Evolutionary conservation across 2,113 vertebrate species (phyloP).

Genomic region (Anoura caudifer): DNA sequence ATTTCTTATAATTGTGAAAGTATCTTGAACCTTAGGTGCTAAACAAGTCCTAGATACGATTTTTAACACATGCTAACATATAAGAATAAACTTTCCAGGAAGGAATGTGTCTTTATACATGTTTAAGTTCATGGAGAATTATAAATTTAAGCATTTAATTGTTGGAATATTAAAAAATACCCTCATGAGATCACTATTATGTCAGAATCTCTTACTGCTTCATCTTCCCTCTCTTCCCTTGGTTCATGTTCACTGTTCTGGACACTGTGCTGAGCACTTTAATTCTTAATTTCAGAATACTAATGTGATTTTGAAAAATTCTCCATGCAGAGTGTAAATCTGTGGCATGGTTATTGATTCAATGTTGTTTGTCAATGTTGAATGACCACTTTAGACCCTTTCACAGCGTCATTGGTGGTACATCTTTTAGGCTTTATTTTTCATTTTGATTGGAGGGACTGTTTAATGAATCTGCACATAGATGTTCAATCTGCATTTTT

Average conservation of each 20-base stretch:
- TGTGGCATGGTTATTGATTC: background rate
- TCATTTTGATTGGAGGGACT: background rate
- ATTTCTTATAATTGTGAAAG: background rate
- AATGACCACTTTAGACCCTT: constrained; percentile 41
- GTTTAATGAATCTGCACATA: background rate
- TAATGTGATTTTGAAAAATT: background rate
- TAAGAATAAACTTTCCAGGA: background rate
- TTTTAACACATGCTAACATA: background rate
- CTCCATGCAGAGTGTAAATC: background rate
- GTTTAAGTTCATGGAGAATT: background rate
- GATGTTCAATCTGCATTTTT: background rate
- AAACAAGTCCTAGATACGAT: background rate
- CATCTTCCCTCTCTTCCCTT: background rate
- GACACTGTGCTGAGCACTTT: background rate
- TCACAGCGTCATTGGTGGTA: background rate
- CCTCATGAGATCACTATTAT: background rate
- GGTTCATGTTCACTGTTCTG: background rate
- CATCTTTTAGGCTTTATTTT: constrained; percentile 19
- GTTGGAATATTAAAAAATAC: background rate
- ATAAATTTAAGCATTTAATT: background rate
- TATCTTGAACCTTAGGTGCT: background rate
- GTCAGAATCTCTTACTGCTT: background rate
- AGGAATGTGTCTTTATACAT: background rate
- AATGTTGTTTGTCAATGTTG: background rate
- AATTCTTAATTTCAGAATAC: background rate